Evolutionary conservation across 2,113 vertebrate genomes (phyloP).

Genomic region (Seriola quinqueradiata): DNA sequence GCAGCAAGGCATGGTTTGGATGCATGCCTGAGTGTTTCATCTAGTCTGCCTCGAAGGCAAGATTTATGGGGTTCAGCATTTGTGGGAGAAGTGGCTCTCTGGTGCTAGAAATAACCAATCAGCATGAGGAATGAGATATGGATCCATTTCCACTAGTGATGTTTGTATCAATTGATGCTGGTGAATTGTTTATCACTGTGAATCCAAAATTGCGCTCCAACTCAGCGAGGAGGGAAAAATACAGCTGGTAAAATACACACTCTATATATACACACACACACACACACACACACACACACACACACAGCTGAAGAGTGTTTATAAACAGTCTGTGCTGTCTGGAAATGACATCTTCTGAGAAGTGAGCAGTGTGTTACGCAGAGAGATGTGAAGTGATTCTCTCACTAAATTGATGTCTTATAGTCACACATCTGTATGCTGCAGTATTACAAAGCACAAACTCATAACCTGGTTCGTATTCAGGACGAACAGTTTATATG

Average conservation of each 20-base stretch:
- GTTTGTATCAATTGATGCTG: constrained; percentile 45
- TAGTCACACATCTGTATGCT: constrained; percentile 19
- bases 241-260: neutral
- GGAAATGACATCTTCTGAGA: neutral
- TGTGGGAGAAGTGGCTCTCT: constrained; percentile 21
- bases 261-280: neutral
- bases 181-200: constrained; percentile 36
- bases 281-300: constrained; percentile 5
- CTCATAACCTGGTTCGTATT: constrained; percentile 23
- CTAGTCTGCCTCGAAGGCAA: constrained; percentile 48
- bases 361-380: neutral
- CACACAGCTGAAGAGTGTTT: neutral
- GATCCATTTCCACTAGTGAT: constrained; percentile 52
- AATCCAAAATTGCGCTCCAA: constrained; percentile 7
- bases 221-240: neutral
- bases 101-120: constrained; percentile 56
- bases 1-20: constrained; percentile 28
- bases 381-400: neutral
- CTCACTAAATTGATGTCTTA: constrained; percentile 10
- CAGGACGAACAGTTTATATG: neutral
- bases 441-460: neutral
- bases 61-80: constrained; percentile 36
- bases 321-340: neutral
- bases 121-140: constrained; percentile 27
- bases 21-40: constrained; percentile 46